These are phyloP conservation scores for Puffinus mauretanicus DNA, from an alignment of 2,113 vertebrate genomes.

Conservation along the genomic window DNA sequence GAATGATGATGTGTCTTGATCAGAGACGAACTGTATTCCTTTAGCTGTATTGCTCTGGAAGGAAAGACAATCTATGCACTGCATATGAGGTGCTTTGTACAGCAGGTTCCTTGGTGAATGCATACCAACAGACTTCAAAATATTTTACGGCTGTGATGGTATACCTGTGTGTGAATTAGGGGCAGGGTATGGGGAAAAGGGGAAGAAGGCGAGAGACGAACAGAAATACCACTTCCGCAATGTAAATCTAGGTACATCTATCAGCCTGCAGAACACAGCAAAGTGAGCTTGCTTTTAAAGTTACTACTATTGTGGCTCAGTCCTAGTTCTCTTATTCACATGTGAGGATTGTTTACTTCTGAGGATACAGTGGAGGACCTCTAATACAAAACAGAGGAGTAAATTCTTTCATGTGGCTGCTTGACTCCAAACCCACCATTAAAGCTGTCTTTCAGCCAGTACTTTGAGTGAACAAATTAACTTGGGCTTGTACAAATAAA, in stretches of 20 bases:
- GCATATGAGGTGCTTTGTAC: neutral
- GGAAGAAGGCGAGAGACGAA: neutral
- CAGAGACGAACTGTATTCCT: neutral
- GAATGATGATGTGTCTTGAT: neutral
- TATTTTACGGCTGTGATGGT: neutral
- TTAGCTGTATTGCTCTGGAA: neutral
- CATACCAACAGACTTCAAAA: neutral
- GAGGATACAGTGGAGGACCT: neutral
- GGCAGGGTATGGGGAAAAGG: neutral
- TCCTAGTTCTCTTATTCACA: neutral
- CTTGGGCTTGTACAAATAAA: conserved; percentile 8
- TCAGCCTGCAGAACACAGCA: neutral
- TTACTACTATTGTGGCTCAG: neutral
- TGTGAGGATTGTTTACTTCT: neutral
- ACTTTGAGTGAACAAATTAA: conserved; percentile 8
- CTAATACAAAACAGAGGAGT: neutral
- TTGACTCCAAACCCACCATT: neutral
- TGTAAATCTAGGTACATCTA: neutral
- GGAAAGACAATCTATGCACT: neutral
- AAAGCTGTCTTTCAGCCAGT: neutral
- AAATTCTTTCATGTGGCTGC: neutral
- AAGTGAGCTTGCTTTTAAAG: neutral
- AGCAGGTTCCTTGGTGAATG: neutral
- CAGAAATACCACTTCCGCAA: neutral
- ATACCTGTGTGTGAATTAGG: neutral